A percentile compares a stretch with the other conserved stretches of the same genome.
Evolutionary conservation across 2,888 invertebrate species (phyloP).

Genomic region (Cataglyphis rosenhaueri): DNA sequence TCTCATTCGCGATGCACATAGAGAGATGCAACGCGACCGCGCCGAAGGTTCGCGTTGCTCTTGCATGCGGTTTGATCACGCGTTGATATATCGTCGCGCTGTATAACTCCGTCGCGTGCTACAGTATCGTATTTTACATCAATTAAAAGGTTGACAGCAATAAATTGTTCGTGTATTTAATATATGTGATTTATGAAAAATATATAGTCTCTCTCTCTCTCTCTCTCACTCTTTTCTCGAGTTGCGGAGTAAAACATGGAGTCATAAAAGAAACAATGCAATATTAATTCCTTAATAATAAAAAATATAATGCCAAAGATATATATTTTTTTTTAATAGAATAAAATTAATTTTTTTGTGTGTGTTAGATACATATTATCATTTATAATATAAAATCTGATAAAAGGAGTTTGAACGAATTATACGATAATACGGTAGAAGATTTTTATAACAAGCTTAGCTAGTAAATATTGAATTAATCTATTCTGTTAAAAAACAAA

Average conservation of each 20-base stretch:
- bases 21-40: conserved; percentile 34
- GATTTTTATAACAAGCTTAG: not conserved
- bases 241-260: not conserved
- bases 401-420: not conserved
- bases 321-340: not conserved
- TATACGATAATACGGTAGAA: not conserved
- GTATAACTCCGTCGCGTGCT: conserved; percentile 35
- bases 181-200: not conserved
- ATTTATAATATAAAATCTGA: not conserved
- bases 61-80: not conserved
- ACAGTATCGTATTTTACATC: conserved; percentile 34
- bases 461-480: not conserved
- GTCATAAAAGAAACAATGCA: not conserved
- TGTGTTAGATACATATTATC: not conserved
- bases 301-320: too few relatives aligned
- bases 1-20: conserved; percentile 64
- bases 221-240: not conserved
- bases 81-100: conserved; percentile 13
- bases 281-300: not conserved
- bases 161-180: conserved; percentile 41
- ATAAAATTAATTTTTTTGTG: not conserved
- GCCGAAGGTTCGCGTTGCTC: conserved; percentile 9
- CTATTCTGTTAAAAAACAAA: not conserved
- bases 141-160: conserved; percentile 30
- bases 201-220: not conserved